Evolutionary conservation across 2,888 invertebrate genomes (phyloP).

Genomic region (Polymixis flavicincta): DNA sequence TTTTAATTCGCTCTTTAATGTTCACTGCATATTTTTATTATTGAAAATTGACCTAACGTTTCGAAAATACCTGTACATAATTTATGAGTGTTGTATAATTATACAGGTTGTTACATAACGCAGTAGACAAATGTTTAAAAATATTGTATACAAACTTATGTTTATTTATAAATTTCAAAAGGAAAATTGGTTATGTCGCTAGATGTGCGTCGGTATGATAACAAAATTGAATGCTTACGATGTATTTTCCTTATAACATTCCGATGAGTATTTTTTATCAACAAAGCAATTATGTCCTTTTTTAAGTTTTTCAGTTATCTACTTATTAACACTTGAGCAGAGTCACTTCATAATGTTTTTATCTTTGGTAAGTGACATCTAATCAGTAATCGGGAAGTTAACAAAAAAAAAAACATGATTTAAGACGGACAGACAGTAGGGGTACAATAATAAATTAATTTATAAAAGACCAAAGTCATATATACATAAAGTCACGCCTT

Average conservation of each 20-base stretch:
- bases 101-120: not conserved
- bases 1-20: not conserved
- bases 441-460: not conserved
- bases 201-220: not conserved
- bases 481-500: not conserved
- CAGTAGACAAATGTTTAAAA: conserved; percentile 3
- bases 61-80: not conserved
- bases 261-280: not conserved
- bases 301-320: not conserved
- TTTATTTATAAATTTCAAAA: not conserved
- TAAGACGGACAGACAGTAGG: not conserved
- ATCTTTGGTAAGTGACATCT: not conserved
- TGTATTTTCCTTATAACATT: not conserved
- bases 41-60: not conserved
- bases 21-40: not conserved
- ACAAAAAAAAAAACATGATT: not conserved
- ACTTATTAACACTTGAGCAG: not conserved
- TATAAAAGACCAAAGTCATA: not conserved
- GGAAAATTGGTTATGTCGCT: conserved; percentile 6
- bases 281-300: not conserved
- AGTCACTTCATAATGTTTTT: not conserved
- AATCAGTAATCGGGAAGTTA: not conserved
- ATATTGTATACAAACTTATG: not conserved
- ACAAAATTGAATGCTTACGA: not conserved
- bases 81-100: no score